Base-by-base conservation (phyloP, 2,888 invertebrate species). In the Agonopterix subpropinquella region DNA sequence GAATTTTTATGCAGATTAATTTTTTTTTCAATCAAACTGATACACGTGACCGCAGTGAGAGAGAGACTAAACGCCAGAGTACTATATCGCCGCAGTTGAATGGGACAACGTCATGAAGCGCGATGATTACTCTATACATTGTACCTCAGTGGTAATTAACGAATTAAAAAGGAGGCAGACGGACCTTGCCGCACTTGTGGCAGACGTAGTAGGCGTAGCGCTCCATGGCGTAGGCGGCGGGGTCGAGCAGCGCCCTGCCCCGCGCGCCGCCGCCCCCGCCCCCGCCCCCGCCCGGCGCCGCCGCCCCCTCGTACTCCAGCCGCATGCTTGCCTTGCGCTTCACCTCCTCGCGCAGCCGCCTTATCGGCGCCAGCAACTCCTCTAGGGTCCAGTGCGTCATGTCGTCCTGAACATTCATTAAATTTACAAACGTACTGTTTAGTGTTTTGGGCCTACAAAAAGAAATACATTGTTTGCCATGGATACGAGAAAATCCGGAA, bases 121-220 rank as follows among this genome's bases (percentile, higher is more conserved):
- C n/a, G n/a, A n/a, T n/a, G n/a, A n/a, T n/a, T n/a, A n/a, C n/a
- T n/a, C n/a, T n/a, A n/a, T n/a, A n/a, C n/a, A n/a, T n/a, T n/a
- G n/a, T n/a, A n/a, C n/a, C n/a, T n/a, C n/a, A n/a, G n/a, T n/a
- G n/a, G n/a, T n/a, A n/a, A n/a, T n/a, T n/a, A n/a, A n/a, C n/a
- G n/a, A n/a, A n/a, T n/a, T n/a, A n/a, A n/a, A n/a, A n/a, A n/a
- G 11, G 10, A 9, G 4, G 42, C 13, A 42, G 11, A 28, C 56
- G 41, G 73, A 92, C 92, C 89, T 95, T 95, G 58, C 92, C 93
- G 74, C 99, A 99, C 77, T 98, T 98, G 76, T 92, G 97, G 80
- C 99, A 99, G 35, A 98, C 97, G 72, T 99, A 99, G 78, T 99
- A 99, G 0, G 99, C 98, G 75, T 99, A 99, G 64, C 98, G 91